Evolutionary conservation across 23 tunicate species (phyloP).

Genomic region (Ascidia mentula): DNA sequence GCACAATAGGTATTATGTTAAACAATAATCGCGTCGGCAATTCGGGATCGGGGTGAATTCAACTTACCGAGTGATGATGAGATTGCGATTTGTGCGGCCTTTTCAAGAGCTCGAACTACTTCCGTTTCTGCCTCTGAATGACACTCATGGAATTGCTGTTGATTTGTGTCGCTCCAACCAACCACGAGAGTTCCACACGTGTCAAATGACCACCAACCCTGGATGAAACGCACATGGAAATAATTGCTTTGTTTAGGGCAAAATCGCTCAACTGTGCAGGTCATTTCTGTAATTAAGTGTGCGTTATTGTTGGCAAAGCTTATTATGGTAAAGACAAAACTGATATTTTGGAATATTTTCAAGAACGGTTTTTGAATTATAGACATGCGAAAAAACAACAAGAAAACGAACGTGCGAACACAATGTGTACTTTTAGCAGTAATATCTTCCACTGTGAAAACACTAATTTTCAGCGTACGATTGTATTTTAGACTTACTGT

Average conservation of each 20-base stretch:
- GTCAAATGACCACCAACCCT: conserved; percentile 68
- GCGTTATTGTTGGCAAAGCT: too few species aligned
- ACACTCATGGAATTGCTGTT: neutral
- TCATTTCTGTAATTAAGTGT: too few species aligned
- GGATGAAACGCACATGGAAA: neutral
- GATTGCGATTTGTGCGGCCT: conserved; percentile 52
- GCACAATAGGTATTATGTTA: too few species aligned
- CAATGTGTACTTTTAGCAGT: neutral
- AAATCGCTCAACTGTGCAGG: neutral
- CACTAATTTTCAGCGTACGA: neutral
- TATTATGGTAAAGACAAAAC: too few species aligned
- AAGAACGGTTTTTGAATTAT: too few species aligned
- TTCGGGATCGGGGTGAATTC: neutral
- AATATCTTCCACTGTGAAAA: neutral
- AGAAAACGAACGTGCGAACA: neutral
- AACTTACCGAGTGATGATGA: conserved; percentile 34
- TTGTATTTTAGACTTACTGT: neutral
- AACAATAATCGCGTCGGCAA: too few species aligned
- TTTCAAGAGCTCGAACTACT: conserved; percentile 25
- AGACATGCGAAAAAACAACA: too few species aligned
- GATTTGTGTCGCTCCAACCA: conserved; percentile 53
- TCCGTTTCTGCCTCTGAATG: neutral
- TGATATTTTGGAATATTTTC: too few species aligned
- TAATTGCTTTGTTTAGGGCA: neutral
- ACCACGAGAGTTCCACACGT: conserved; percentile 53